Conservation (phyloP, 2,113 vertebrate genomes). For the Lampris megalopsis region DNA sequence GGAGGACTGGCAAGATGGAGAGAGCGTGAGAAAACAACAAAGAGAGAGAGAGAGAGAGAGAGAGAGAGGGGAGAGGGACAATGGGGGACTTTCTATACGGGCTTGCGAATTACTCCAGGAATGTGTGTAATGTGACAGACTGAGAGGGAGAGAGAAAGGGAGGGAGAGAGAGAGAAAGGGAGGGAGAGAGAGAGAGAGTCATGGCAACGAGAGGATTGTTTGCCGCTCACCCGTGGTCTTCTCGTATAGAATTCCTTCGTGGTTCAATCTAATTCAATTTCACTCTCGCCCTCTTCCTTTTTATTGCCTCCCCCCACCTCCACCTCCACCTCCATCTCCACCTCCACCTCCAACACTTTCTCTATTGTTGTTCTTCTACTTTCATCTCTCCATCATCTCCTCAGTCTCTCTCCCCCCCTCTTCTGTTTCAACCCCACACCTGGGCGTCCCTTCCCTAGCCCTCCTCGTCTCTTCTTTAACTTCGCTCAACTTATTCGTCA, state of each 20-base stretch:
- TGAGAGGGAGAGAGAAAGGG: neutral
- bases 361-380: neutral
- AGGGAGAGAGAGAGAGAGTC: conserved; percentile 24
- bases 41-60: conserved; percentile 26
- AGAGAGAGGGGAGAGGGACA: conserved; percentile 5
- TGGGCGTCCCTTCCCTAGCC: too few species aligned
- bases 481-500: neutral
- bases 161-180: conserved; percentile 15
- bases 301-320: conserved; percentile 32
- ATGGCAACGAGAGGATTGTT: conserved; percentile 14
- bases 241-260: conserved; percentile 57
- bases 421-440: neutral
- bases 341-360: neutral
- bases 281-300: conserved; percentile 46
- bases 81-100: neutral
- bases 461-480: too few species aligned
- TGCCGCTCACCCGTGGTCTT: conserved; percentile 36
- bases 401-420: neutral
- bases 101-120: too few species aligned
- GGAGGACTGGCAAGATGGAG: conserved; percentile 12
- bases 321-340: neutral
- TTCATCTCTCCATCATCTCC: neutral
- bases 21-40: conserved; percentile 19
- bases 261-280: conserved; percentile 74
- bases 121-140: neutral